Percentiles rank a stretch among this genome's conserved stretches.
Evolutionary conservation across 2,113 vertebrate species (phyloP).

Genomic region (Entomyzon cyanotis): DNA sequence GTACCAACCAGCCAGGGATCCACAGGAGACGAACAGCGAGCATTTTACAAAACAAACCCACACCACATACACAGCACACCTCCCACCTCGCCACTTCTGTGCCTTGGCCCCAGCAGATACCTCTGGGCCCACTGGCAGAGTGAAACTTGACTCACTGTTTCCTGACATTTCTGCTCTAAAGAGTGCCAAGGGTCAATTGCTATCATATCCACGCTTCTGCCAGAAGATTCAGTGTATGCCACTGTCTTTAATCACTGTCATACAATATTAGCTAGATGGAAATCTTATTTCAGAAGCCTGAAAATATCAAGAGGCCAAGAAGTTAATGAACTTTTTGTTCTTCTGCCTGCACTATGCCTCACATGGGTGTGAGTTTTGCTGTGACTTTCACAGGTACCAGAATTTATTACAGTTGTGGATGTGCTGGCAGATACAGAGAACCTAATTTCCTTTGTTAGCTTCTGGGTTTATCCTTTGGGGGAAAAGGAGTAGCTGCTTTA

Average conservation of each 20-base stretch:
- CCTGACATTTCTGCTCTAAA: not conserved
- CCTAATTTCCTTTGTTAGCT: not conserved
- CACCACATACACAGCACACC: not conserved
- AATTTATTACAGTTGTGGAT: not conserved
- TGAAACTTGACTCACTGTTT: not conserved
- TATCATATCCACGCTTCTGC: not conserved
- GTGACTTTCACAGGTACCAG: conserved; percentile 1
- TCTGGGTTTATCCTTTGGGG: conserved; percentile 24
- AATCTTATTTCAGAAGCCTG: not conserved
- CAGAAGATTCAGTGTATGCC: not conserved
- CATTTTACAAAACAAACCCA: not conserved
- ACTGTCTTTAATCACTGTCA: not conserved
- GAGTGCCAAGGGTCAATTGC: not conserved
- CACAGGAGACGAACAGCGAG: not conserved
- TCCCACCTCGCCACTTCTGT: not conserved
- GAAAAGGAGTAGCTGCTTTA: conserved; percentile 37
- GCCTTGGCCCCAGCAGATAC: not conserved
- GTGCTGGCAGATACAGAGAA: not conserved
- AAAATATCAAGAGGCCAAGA: conserved; percentile 13
- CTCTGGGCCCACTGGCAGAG: not conserved
- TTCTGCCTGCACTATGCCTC: not conserved
- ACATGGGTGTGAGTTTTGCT: not conserved
- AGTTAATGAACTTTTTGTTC: conserved; percentile 21
- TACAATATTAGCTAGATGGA: not conserved
- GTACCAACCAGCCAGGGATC: not conserved